Evolutionary conservation across 1,140 invertebrate genomes (phyloP).

Genomic region (Drosophila ercepeae): DNA sequence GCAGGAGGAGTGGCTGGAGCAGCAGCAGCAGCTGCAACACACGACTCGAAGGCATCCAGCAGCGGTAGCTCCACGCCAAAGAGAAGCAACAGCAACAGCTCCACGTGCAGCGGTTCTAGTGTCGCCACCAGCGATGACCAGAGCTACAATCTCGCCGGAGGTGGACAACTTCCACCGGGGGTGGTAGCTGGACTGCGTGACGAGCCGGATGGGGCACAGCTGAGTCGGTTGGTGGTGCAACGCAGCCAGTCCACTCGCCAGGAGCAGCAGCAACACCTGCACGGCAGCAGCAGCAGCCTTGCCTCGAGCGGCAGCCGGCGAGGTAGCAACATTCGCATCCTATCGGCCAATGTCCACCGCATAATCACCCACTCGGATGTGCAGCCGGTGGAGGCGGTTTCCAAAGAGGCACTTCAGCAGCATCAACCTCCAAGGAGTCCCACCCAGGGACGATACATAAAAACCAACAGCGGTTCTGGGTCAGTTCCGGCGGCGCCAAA

Average conservation of each 20-base stretch:
- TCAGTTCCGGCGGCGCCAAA: conserved; percentile 32
- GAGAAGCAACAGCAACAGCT: conserved; percentile 55
- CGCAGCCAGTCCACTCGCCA: conserved; percentile 36
- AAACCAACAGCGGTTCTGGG: conserved; percentile 26
- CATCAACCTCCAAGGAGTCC: conserved; percentile 45
- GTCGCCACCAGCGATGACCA: conserved; percentile 63
- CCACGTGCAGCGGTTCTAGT: conserved; percentile 25
- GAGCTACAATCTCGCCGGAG: conserved; percentile 48
- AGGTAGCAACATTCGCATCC: conserved; percentile 73
- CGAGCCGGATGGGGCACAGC: conserved; percentile 68
- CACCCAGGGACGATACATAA: conserved; percentile 54
- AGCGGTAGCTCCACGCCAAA: conserved; percentile 66
- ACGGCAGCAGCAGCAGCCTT: conserved; percentile 66
- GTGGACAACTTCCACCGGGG: conserved; percentile 18
- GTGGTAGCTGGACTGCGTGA: conserved; percentile 67
- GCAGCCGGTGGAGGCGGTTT: conserved; percentile 62
- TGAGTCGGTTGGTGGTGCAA: conserved; percentile 60
- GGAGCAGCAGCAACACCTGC: conserved; percentile 50
- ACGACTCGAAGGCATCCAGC: conserved; percentile 35
- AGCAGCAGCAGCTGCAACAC: neutral
- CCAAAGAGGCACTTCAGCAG: conserved; percentile 69
- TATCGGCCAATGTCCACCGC: conserved; percentile 80
- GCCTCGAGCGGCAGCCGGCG: conserved; percentile 63
- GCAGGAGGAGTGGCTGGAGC: conserved; percentile 22
- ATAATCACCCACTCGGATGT: conserved; percentile 78